Evolutionary conservation across 2,113 vertebrate species (phyloP), one percentile per base, ranked within the genome.

Genomic region (Enhydra lutris): DNA sequence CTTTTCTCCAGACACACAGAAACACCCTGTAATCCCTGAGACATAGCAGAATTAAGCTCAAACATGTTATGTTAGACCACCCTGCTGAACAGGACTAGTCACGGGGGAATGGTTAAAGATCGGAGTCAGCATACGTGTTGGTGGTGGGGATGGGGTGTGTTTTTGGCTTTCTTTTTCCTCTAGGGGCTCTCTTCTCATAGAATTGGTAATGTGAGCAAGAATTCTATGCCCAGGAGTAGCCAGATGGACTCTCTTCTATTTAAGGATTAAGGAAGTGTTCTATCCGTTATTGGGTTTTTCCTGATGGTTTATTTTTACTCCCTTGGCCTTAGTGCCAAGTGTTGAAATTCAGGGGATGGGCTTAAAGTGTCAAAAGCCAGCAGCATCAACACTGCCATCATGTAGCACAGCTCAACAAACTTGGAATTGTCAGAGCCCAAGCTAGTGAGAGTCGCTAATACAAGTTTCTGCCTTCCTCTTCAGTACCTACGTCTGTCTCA

Each of bases 121-220:
- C 55, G 29, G 14, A 39, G 90, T 47, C 26, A 47, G 21, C 1
- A 13, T 63, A 67, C 29, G 6, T 8, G 31, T 14, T 67, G 42
- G n/a, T 10, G 36, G 36, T 13, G 3, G 26, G 4, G 10, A 3
- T n/a, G 0, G 3, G 9, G 13, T 3, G 20, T 36, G 31, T 63
- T 81, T 71, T 18, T 18, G 11, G 39, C 11, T 80, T 26, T 42
- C 15, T 0, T 39, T 92, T 29, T 61, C 26, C 15, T 92, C 36
- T n/a, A 39, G 4, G n/a, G 7, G 50, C 0, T 57, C 9, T 39
- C 4, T 21, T 92, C 50, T 76, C 34, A 3, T 59, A 36, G 26
- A 86, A 13, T 14, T 65, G 18, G 20, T 14, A 36, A 67, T 65
- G 11, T 24, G 65, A 69, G 1, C 2, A 39, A 61, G 24, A 78